These are phyloP conservation scores for Osmoderma eremita DNA, from an alignment of 2,888 invertebrate genomes.

Conservation along the genomic window DNA sequence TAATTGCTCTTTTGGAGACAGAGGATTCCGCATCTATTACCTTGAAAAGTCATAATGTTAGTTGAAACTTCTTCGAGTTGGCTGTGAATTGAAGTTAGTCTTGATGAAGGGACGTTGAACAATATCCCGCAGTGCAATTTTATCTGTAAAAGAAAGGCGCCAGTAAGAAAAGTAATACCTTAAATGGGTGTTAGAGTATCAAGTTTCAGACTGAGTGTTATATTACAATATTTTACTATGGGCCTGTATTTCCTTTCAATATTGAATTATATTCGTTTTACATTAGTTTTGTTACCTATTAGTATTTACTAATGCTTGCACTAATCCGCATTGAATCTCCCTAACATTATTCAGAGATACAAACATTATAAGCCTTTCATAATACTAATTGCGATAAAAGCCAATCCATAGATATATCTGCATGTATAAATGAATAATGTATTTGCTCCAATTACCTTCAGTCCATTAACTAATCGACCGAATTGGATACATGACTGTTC, in stretches of 20 bases:
- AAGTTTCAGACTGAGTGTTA: too few relatives aligned
- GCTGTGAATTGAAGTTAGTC: background rate
- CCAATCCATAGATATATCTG: too few relatives aligned
- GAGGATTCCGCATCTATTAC: slow-evolving; percentile 17
- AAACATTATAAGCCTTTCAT: too few relatives aligned
- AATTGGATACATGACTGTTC: background rate
- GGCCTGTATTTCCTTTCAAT: too few relatives aligned
- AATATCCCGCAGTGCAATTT: background rate
- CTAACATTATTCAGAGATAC: too few relatives aligned
- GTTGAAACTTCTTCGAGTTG: slow-evolving; percentile 9
- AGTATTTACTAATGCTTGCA: too few relatives aligned
- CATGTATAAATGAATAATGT: background rate
- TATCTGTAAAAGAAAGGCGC: slow-evolving; percentile 12
- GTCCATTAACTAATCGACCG: background rate
- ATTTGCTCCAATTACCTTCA: background rate
- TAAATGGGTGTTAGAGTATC: too few relatives aligned
- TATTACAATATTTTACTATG: too few relatives aligned
- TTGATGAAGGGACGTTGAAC: background rate
- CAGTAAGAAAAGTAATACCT: background rate
- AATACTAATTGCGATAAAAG: too few relatives aligned
- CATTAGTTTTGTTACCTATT: too few relatives aligned
- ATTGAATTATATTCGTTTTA: too few relatives aligned
- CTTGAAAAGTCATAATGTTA: slow-evolving; percentile 32
- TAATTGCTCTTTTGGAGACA: slow-evolving; percentile 24
- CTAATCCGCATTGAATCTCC: too few relatives aligned